Percentiles rank a stretch among this genome's conserved stretches.
phyloP scores from a whole-genome alignment of 2,888 invertebrate genomes.

The Nomada goodeniana region DNA sequence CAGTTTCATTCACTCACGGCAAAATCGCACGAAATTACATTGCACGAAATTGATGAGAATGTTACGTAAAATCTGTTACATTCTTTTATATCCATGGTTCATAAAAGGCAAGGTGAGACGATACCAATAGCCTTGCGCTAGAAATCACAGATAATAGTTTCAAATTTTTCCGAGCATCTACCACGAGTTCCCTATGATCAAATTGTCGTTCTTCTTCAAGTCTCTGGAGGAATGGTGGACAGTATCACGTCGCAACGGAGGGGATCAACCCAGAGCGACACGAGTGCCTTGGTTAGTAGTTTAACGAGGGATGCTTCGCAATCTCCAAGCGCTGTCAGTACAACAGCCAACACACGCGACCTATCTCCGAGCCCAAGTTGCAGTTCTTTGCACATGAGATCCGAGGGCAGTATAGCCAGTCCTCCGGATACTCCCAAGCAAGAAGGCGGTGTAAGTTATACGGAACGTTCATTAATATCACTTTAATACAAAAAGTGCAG shows the following conservation, averaged over 20 bases:
- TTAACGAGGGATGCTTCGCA: constrained; percentile 87
- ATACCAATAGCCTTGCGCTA: constrained; percentile 34
- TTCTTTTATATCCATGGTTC: constrained; percentile 34
- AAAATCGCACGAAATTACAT: constrained; percentile 54
- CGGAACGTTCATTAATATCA: too few relatives aligned
- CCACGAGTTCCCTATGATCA: neutral
- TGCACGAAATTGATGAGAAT: constrained; percentile 64
- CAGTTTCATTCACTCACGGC: constrained; percentile 27
- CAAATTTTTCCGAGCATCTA: neutral
- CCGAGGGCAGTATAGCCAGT: constrained; percentile 84
- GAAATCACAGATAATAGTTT: constrained; percentile 14
- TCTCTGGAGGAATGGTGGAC: constrained; percentile 84
- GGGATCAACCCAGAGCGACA: constrained; percentile 87
- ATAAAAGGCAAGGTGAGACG: constrained; percentile 47
- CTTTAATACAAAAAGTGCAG: too few relatives aligned
- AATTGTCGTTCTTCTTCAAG: constrained; percentile 71
- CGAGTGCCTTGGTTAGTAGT: constrained; percentile 87
- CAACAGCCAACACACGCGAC: constrained; percentile 85
- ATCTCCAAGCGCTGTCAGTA: constrained; percentile 85
- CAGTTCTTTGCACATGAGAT: constrained; percentile 85
- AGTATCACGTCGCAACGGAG: constrained; percentile 85
- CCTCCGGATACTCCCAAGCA: constrained; percentile 85
- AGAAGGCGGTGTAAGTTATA: constrained; percentile 76
- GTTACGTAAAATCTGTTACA: constrained; percentile 26
- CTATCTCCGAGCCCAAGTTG: constrained; percentile 86